Evolutionary conservation across 1,140 invertebrate genomes (phyloP), one percentile per base, ranked within the genome.

Genomic region (Hylyphantes graminicola): DNA sequence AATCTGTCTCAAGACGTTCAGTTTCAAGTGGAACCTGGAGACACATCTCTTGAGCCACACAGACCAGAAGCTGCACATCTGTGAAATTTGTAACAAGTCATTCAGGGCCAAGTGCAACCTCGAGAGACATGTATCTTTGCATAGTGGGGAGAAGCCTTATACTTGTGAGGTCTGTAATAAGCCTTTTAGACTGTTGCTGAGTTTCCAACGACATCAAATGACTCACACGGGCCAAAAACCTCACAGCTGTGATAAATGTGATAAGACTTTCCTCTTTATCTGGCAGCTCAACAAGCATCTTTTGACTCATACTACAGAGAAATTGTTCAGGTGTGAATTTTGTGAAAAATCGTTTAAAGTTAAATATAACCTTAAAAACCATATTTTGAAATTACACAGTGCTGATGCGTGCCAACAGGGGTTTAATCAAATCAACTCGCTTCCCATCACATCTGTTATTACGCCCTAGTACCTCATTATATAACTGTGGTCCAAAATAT

Each of bases 181-280:
- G n/a, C 12, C 57, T 13, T 59, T 59, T 59, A n/a, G 12, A 59
- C 8, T 13, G 57, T 59, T 12, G 57, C 57, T n/a, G 12, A 13
- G n/a, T 59, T 59, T 59, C 4, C 12, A 59, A 59, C 57, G 57
- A 59, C 57, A 59, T 59, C n/a, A 12, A 12, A 6, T 12, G 57
- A 59, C n/a, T 59, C 57, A 59, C 7, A 59, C 57, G n/a, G 57
- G n/a, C n/a, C 12, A 59, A 7, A 59, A 59, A 9, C 57, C 57
- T 59, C n/a, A 59, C 57, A 59, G 11, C 57, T 59, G 57, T 59
- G n/a, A 59, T 59, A n/a, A 59, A 59, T 59, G 57, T 59, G 57
- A n/a, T 59, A 59, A 59, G n/a, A n/a, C 57, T 59, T 59, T 59
- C 11, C 5, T 13, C 12, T 59, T 59, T 59, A 59, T 7, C 4